These are phyloP conservation scores for Hydrolagus affinis DNA, from an alignment of 2,113 vertebrate species.

Conservation along the genomic window DNA sequence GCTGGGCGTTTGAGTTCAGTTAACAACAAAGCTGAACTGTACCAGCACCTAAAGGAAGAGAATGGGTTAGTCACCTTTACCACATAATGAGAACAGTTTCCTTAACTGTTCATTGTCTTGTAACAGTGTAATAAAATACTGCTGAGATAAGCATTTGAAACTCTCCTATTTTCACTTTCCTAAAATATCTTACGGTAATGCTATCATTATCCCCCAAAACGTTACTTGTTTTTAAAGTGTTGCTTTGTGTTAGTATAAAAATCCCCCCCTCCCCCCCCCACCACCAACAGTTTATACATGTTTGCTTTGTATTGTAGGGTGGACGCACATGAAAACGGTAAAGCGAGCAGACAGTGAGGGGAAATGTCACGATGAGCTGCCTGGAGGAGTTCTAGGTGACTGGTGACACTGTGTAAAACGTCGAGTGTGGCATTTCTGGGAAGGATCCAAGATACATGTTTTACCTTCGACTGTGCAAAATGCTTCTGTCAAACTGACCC, in stretches of 20 bases:
- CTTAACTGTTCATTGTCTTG: not conserved
- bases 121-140: not conserved
- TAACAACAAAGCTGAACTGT: constrained; percentile 88
- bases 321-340: constrained; percentile 87
- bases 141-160: not conserved
- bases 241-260: not conserved
- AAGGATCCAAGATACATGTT: not conserved
- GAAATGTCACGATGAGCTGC: not conserved
- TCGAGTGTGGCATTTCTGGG: not conserved
- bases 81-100: not conserved
- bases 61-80: constrained; percentile 74
- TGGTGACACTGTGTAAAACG: not conserved
- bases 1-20: constrained; percentile 79
- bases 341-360: constrained; percentile 75
- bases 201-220: too few relatives aligned
- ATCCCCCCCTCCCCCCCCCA: not conserved
- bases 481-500: not conserved
- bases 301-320: constrained; percentile 60
- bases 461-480: not conserved
- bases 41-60: constrained; percentile 95
- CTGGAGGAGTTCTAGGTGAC: not conserved
- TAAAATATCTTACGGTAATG: too few relatives aligned
- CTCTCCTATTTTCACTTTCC: too few relatives aligned
- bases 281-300: not conserved
- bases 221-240: not conserved